Evolutionary conservation across 2,113 vertebrate genomes (phyloP), one percentile per base, ranked within the genome.

Genomic region (Phycodurus eques): DNA sequence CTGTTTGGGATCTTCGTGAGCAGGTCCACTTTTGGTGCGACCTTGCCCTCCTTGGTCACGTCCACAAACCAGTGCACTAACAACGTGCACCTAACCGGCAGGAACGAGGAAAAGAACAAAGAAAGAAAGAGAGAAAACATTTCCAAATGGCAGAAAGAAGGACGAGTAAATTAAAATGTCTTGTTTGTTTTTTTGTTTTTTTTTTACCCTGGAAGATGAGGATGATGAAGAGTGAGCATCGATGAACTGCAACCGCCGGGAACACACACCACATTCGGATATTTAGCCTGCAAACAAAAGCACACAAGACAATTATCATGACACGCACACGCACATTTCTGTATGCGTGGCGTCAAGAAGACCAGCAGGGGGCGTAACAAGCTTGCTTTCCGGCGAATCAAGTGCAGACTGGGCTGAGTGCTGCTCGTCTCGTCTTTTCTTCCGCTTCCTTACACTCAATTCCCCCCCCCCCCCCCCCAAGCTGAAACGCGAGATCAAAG

Each of bases 131-230:
- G 1, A 15, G 14, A 22, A 15, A 59, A n/a, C 2, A 14, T 46
- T 46, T 65, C 13, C 8, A 65, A 42, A 27, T 14, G 67, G 19
- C 2, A 13, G 20, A 42, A 56, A 22, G 17, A 20, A 10, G 5
- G 27, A 27, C 20, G 1, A 46, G 8, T 43, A 3, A 4, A 19
- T 63, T 6, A 14, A 65, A 11, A 42, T 20, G 0, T 20, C 7
- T 64, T 2, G 35, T 19, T 2, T 44, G 15, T 9, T 43, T 71
- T 53, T n/a, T 11, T 63, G 31, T 8, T 44, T 46, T 3, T 20
- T 22, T 11, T 15, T 86, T 86, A 89, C 90, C 86, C 68, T 1
- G 86, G 77, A 69, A 87, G 85, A 68, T 87, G n/a, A 0, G 86
- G 84, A 44, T 85, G 85, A 54, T 63, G 80, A 67, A 91, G 35